phyloP scores from a whole-genome alignment of 2,113 vertebrate genomes.

The Euleptes europaea region DNA sequence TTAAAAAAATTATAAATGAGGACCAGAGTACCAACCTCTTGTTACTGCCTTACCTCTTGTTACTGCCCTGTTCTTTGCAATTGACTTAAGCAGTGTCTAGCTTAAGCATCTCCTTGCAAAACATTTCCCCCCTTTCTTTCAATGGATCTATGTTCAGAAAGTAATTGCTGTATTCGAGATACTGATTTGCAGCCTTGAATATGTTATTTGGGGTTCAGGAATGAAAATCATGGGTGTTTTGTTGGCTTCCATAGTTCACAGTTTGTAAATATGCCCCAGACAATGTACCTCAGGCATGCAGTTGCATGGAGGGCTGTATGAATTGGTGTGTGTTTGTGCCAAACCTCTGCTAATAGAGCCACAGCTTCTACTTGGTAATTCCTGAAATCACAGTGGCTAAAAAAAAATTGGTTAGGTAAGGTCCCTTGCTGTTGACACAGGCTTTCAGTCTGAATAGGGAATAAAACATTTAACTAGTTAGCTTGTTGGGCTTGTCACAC shows the following conservation, averaged over 20 bases:
- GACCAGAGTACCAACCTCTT: background rate
- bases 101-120: background rate
- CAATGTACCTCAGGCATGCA: background rate
- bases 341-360: background rate
- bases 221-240: background rate
- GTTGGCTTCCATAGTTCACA: background rate
- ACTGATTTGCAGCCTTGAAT: background rate
- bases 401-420: conserved; percentile 33
- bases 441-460: conserved; percentile 10
- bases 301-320: background rate
- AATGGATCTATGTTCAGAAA: background rate
- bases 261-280: background rate
- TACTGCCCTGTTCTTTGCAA: background rate
- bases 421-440: background rate
- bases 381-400: background rate
- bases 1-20: background rate
- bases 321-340: no score
- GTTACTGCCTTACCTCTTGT: background rate
- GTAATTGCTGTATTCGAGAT: background rate
- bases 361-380: background rate
- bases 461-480: conserved; percentile 36
- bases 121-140: background rate
- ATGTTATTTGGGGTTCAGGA: background rate
- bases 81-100: background rate
- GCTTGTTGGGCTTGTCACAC: background rate